Percentiles rank a stretch among this genome's conserved stretches.
Evolutionary conservation across 2,797 vertebrate genomes (phyloP).

Genomic region (Gadopsis bispinosus): DNA sequence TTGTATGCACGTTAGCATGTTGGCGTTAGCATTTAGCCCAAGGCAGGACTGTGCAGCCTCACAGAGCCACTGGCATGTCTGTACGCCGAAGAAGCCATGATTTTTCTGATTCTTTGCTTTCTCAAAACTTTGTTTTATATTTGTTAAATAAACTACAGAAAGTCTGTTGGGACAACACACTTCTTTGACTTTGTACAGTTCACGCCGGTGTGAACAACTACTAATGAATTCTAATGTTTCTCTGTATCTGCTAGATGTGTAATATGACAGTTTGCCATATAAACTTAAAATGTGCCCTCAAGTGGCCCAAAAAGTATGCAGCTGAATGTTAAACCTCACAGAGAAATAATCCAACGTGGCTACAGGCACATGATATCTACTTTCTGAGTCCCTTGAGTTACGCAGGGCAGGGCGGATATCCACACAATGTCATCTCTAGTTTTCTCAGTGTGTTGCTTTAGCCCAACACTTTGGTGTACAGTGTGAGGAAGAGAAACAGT

Average conservation of each 20-base stretch:
- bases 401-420: constrained; percentile 23
- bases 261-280: background rate
- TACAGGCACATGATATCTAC: constrained; percentile 35
- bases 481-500: constrained; percentile 24
- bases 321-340: background rate
- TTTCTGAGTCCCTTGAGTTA: constrained; percentile 38
- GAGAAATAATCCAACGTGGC: constrained; percentile 9
- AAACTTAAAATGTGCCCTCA: background rate
- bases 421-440: constrained; percentile 15
- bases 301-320: background rate
- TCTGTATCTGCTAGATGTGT: background rate
- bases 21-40: too few relatives aligned
- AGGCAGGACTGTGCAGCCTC: too few relatives aligned
- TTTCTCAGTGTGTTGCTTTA: constrained; percentile 30
- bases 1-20: too few relatives aligned
- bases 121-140: too few relatives aligned
- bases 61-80: too few relatives aligned
- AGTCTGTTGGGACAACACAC: background rate
- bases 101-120: background rate
- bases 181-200: background rate
- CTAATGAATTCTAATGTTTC: background rate
- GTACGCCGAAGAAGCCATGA: too few relatives aligned
- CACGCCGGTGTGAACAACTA: background rate
- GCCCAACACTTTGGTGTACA: constrained; percentile 13
- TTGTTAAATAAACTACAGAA: background rate